Evolutionary conservation across 2,113 vertebrate species (phyloP), one percentile per base, ranked within the genome.

Genomic region (Oenanthe melanoleuca): DNA sequence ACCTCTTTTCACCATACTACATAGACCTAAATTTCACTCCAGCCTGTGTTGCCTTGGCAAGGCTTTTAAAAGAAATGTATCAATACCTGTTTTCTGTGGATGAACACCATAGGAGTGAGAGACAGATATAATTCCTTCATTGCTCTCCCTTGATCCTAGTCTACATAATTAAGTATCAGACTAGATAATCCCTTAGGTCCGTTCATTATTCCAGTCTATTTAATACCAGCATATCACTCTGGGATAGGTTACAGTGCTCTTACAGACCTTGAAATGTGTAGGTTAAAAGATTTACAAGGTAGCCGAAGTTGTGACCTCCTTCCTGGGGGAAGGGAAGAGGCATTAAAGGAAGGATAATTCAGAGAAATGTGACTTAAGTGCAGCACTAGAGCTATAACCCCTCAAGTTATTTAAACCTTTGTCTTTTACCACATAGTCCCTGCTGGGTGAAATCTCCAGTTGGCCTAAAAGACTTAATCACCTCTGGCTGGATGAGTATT

Each of bases 161-260:
- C 94, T 96, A 92, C 88, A 78, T 97, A 97, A 96, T 94, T 96
- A 97, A 96, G 83, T 92, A 96, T 89, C 82, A 91, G 71, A 91
- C 88, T 84, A 96, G 94, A 86, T 71, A 93, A 95, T 95, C 95
- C 90, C 94, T 84, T 28, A 91, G 96, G 94, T 95, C 81, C 1
- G 4, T 88, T 97, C 93, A 86, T 96, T 96, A 96, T 96, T 96
- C 88, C 86, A 93, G 89, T 86, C 90, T 95, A 90, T 93, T 96
- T 95, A 96, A 96, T 92, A 88, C 38, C 53, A 93, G 44, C 55
- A 77, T 89, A 93, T 91, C 93, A 94, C 57, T 89, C 42, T 89
- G 64, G 52, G 61, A 73, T 74, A 86, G 64, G 80, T 86, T 95
- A 74, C 80, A 42, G 50, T 79, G 61, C 69, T 96, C 40, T 77